phyloP scores from a whole-genome alignment of 2,888 invertebrate species.

The Caenorhabditis doughertyi region DNA sequence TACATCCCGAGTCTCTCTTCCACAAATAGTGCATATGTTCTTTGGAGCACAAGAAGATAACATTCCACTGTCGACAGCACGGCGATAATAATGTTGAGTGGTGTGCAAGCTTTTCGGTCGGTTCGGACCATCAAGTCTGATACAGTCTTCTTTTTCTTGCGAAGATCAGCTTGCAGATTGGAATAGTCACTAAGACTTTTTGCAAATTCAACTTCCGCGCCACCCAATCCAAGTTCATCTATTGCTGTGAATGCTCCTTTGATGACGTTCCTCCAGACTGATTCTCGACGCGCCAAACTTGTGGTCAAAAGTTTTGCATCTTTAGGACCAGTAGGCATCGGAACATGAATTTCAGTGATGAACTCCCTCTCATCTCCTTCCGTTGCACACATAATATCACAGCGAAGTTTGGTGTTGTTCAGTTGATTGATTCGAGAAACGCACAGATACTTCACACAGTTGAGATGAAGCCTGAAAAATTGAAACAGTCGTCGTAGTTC shows the following conservation, averaged over 20 bases:
- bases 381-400: too few species aligned
- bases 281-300: too few species aligned
- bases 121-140: background rate
- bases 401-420: conserved; percentile 2
- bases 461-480: conserved; percentile 17
- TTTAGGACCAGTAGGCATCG: too few species aligned
- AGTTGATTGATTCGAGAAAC: background rate
- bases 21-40: background rate
- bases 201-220: too few species aligned
- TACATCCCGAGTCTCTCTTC: conserved; percentile 30
- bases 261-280: too few species aligned
- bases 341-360: too few species aligned
- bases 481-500: too few species aligned
- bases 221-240: too few species aligned
- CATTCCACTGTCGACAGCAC: conserved; percentile 9
- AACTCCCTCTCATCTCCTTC: too few species aligned
- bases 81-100: background rate
- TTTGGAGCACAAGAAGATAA: conserved; percentile 27
- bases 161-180: conserved; percentile 14
- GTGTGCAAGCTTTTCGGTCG: background rate
- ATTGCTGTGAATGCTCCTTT: too few species aligned
- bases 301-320: too few species aligned
- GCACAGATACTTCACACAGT: conserved; percentile 7
- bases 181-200: too few species aligned
- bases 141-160: conserved; percentile 19